Conservation (phyloP, 2,888 invertebrate species). For the Beris chalybata region DNA sequence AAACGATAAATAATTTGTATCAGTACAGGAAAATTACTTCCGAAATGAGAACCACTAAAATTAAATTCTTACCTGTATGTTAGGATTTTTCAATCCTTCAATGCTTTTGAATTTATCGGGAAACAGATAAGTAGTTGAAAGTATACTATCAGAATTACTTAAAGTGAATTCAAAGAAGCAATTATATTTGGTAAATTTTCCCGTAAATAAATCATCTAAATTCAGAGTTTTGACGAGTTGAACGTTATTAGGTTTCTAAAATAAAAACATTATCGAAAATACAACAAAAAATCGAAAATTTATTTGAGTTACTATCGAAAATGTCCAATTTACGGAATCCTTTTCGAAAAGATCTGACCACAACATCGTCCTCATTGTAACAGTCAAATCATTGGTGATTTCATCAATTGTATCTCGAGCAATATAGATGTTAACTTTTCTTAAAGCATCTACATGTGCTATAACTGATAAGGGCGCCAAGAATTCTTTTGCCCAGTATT, state of each 20-base stretch:
- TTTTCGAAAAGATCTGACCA: conserved; percentile 60
- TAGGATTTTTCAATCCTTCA: conserved; percentile 59
- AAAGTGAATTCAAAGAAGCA: conserved; percentile 58
- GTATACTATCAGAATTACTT: conserved; percentile 54
- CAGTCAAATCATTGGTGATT: conserved; percentile 55
- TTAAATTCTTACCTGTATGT: conserved; percentile 58
- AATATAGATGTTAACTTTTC: conserved; percentile 63
- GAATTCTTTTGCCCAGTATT: conserved; percentile 85
- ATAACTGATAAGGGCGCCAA: conserved; percentile 77
- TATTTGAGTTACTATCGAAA: conserved; percentile 43
- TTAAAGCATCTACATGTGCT: conserved; percentile 59
- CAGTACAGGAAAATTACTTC: background rate
- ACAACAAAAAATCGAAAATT: background rate
- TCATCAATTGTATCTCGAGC: conserved; percentile 65
- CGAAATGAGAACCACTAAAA: background rate
- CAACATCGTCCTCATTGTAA: conserved; percentile 63
- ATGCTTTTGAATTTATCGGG: conserved; percentile 63
- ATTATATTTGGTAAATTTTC: conserved; percentile 44
- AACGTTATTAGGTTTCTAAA: conserved; percentile 52
- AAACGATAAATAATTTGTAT: background rate
- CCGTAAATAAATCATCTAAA: conserved; percentile 44
- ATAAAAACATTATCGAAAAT: conserved; percentile 11
- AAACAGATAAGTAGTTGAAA: conserved; percentile 70
- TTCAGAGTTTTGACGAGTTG: conserved; percentile 50
- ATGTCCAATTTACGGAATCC: conserved; percentile 47